phyloP scores from a whole-genome alignment of 2,888 invertebrate species.

The Drosophila ezoana region DNA sequence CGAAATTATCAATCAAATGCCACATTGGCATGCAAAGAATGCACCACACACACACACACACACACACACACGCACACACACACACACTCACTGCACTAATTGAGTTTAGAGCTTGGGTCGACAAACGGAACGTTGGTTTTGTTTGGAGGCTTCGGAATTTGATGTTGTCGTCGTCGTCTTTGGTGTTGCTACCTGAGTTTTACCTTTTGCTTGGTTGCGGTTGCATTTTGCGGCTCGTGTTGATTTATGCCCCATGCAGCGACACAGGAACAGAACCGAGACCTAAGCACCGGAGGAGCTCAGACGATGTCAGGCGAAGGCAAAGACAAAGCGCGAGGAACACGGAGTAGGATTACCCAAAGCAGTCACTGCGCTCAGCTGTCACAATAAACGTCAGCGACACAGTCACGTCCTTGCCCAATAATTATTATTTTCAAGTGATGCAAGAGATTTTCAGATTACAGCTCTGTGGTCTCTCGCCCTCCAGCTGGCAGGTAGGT shows the following conservation, averaged over 20 bases:
- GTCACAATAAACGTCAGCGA: conserved; percentile 71
- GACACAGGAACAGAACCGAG: conserved; percentile 36
- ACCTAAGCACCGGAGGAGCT: conserved; percentile 41
- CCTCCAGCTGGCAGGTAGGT: conserved; percentile 21
- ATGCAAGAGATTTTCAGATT: conserved; percentile 60
- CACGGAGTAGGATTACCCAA: conserved; percentile 18
- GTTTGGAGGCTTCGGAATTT: conserved; percentile 54
- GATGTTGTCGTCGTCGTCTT: conserved; percentile 50
- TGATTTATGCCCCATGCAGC: conserved; percentile 73
- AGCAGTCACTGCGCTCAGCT: conserved; percentile 37
- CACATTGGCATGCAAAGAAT: conserved; percentile 76
- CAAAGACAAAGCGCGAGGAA: conserved; percentile 4
- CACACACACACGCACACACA: background rate
- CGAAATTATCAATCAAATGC: conserved; percentile 79
- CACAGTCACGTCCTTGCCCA: conserved; percentile 72
- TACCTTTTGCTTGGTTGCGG: conserved; percentile 58
- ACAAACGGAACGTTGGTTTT: conserved; percentile 52
- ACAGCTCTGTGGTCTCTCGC: conserved; percentile 13
- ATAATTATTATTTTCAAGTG: conserved; percentile 56
- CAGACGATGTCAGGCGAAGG: conserved; percentile 11
- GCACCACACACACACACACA: conserved; percentile 44
- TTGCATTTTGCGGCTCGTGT: conserved; percentile 63
- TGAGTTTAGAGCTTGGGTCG: conserved; percentile 59
- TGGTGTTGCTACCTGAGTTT: conserved; percentile 65
- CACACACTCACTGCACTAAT: conserved; percentile 57